Evolutionary conservation across 2,113 vertebrate genomes (phyloP).

Genomic region (Ictalurus punctatus): DNA sequence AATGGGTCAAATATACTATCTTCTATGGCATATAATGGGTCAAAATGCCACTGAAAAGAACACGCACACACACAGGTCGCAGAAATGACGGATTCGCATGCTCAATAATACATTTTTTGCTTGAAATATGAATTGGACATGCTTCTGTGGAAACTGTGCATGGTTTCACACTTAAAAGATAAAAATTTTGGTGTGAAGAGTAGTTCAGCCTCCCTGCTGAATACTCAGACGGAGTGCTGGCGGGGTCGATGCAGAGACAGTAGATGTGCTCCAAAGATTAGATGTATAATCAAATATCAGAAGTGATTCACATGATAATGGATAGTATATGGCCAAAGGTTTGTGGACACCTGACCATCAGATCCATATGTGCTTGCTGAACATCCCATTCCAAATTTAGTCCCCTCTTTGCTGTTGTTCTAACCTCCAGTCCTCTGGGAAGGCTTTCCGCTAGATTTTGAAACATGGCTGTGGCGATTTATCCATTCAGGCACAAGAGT

Average conservation of each 20-base stretch:
- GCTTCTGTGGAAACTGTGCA: not conserved
- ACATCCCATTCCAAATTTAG: not conserved
- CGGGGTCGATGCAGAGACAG: not conserved
- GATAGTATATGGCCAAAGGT: not conserved
- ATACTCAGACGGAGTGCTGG: not conserved
- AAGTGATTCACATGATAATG: not conserved
- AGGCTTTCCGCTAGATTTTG: not conserved
- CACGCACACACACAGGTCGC: not conserved
- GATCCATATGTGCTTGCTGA: not conserved
- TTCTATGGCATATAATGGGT: not conserved
- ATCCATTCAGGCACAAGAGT: not conserved
- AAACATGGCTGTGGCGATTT: not conserved
- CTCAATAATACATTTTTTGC: constrained; percentile 5
- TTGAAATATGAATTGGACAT: constrained; percentile 13
- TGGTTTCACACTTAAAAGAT: not conserved
- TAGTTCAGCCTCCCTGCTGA: not conserved
- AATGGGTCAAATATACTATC: not conserved
- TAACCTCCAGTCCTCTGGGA: not conserved
- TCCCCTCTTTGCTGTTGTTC: not conserved
- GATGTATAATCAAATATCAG: not conserved
- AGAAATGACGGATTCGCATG: not conserved
- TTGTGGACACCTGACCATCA: not conserved
- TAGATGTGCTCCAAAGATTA: not conserved
- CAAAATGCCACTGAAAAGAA: not conserved
- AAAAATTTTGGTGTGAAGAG: not conserved